Evolutionary conservation across 2,888 invertebrate genomes (phyloP), one percentile per base, ranked within the genome.

Genomic region (Microdon myrmicae): DNA sequence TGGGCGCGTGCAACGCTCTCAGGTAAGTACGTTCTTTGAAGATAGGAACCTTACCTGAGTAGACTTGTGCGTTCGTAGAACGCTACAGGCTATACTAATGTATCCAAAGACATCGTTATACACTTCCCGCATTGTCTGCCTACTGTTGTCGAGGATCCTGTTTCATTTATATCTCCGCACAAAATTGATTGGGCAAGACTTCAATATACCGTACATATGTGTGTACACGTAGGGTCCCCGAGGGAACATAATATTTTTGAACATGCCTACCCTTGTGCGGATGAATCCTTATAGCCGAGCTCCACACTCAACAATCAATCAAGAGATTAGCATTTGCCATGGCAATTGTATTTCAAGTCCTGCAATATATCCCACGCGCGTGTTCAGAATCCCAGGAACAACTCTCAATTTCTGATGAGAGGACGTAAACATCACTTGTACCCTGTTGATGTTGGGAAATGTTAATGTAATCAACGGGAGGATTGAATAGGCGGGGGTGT

Each of bases 161-260:
- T n/a, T n/a, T n/a, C n/a, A n/a, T n/a, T n/a, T n/a, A n/a, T n/a
- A n/a, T n/a, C n/a, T n/a, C n/a, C n/a, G n/a, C n/a, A n/a, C n/a
- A n/a, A n/a, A n/a, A n/a, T 58, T 64, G 58, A 64, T 64, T 64
- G 53, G 58, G 51, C 58, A 64, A 51, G 58, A 58, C 61, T 64
- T 64, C 10, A 12, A 47, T n/a, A 22, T 39, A 54, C 16, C 13
- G 29, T 22, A 43, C 35, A 47, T 23, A 31, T 12, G 3, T 25
- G 37, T 22, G 39, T 26, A 9, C 25, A 6, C 29, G 44, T 56
- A 39, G 39, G 10, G 26, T 12, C n/a, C 4, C 19, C 12, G 12
- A 12, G 3, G 23, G 38, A 58, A 58, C 38, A 44, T 31, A 47
- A 31, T 10, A 47, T 17, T 44, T 59, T 39, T 41, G 43, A 35